Evolutionary conservation across 2,888 invertebrate species (phyloP).

Genomic region (Pristionchus exspectatus): DNA sequence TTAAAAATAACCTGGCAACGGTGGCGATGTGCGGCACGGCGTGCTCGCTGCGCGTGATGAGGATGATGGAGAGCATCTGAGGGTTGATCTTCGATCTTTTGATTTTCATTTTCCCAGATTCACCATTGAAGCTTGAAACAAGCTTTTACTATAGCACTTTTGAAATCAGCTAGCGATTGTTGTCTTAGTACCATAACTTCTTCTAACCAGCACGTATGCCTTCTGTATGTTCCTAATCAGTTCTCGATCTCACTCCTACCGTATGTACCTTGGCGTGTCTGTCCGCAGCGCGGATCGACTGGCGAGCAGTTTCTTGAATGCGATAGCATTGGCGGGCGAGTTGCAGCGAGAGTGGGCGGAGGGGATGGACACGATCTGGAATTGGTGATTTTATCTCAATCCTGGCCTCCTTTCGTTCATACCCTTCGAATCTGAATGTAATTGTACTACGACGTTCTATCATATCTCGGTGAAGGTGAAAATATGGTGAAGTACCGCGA

Average conservation of each 20-base stretch:
- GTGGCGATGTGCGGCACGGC: conserved; percentile 12
- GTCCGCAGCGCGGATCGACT: neutral
- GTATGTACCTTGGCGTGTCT: neutral
- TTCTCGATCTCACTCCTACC: neutral
- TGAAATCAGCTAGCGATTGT: too few species aligned
- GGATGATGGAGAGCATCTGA: conserved; percentile 7
- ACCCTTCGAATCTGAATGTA: neutral
- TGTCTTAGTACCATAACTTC: too few species aligned
- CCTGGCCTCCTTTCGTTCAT: too few species aligned
- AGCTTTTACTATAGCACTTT: too few species aligned
- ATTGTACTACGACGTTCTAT: neutral
- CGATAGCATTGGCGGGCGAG: neutral
- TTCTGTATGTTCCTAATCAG: neutral
- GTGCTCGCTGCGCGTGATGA: neutral
- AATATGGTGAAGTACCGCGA: too few species aligned
- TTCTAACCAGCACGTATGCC: too few species aligned
- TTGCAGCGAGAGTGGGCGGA: neutral
- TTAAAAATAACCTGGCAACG: neutral
- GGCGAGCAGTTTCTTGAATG: neutral
- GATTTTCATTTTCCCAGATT: neutral
- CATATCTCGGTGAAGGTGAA: too few species aligned
- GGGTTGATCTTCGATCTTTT: neutral
- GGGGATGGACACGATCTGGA: neutral
- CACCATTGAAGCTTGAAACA: too few species aligned
- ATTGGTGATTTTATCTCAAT: neutral